A percentile compares a stretch with the other conserved stretches of the same genome.
Conservation (phyloP, 2,888 invertebrate genomes). For the Cataglyphis albicans region DNA sequence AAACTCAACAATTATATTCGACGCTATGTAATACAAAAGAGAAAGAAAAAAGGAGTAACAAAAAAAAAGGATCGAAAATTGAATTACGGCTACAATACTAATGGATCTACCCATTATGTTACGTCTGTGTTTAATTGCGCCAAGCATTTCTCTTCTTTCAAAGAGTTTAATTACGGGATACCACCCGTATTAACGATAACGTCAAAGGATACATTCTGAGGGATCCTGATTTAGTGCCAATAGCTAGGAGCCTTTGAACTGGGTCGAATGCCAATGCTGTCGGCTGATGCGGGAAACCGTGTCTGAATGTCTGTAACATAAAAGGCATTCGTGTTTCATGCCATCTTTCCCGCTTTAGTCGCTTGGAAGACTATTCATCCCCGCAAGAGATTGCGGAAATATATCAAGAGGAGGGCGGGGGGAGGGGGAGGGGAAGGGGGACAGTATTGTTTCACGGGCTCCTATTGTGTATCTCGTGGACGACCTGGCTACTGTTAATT, state of each 20-base stretch:
- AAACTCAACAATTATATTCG: slow-evolving; percentile 1
- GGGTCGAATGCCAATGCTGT: slow-evolving; percentile 99
- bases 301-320: slow-evolving; percentile 95
- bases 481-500: slow-evolving; percentile 67
- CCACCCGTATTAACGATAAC: slow-evolving; percentile 49
- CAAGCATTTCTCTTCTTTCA: neutral
- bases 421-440: neutral
- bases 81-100: neutral
- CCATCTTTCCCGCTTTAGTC: slow-evolving; percentile 71
- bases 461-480: slow-evolving; percentile 54
- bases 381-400: slow-evolving; percentile 60
- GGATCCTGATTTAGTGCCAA: slow-evolving; percentile 98
- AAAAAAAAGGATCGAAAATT: neutral
- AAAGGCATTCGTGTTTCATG: slow-evolving; percentile 75
- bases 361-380: slow-evolving; percentile 70
- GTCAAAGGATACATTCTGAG: slow-evolving; percentile 97
- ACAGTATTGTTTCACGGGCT: slow-evolving; percentile 64
- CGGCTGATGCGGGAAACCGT: slow-evolving; percentile 99
- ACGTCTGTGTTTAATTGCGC: neutral
- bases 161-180: slow-evolving; percentile 22
- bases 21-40: neutral
- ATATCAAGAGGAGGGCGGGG: slow-evolving; percentile 30
- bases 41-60: neutral
- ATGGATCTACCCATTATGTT: neutral
- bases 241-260: slow-evolving; percentile 97